A percentile compares a stretch with the other conserved stretches of the same genome.
Conservation (phyloP, 2,113 vertebrate genomes). For the Odobenus rosmarus region DNA sequence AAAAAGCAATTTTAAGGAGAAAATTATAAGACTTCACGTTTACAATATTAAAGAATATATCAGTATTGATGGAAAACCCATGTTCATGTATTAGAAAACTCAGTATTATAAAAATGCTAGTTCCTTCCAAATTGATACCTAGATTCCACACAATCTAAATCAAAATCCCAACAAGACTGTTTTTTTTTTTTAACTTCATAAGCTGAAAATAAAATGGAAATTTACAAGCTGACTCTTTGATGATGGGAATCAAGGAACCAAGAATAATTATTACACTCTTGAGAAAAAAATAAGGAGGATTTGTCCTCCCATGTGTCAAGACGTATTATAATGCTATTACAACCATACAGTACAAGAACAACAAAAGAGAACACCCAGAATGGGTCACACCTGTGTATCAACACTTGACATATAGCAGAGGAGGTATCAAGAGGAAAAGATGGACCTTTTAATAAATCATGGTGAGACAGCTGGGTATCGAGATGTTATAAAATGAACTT, state of each 20-base stretch:
- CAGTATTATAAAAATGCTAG: not conserved
- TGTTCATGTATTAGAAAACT: not conserved
- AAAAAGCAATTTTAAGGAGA: not conserved
- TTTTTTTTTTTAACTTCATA: not conserved
- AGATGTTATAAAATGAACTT: not conserved
- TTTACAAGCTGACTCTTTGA: not conserved
- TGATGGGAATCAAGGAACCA: not conserved
- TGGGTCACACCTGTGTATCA: not conserved
- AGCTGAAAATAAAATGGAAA: not conserved
- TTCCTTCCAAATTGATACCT: not conserved
- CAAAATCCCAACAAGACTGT: not conserved
- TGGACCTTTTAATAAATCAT: not conserved
- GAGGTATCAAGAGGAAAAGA: not conserved
- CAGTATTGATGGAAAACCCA: not conserved
- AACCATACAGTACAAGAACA: not conserved
- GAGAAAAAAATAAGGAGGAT: not conserved
- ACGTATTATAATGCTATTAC: not conserved
- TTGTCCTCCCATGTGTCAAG: not conserved
- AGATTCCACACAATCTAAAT: not conserved
- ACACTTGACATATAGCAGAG: not conserved
- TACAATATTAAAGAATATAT: not conserved
- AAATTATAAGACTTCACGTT: not conserved
- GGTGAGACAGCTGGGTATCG: not conserved
- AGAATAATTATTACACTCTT: not conserved
- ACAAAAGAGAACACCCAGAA: not conserved